These are phyloP conservation scores for Brachypteracias leptosomus DNA, from an alignment of 2,113 vertebrate genomes.

Conservation along the genomic window DNA sequence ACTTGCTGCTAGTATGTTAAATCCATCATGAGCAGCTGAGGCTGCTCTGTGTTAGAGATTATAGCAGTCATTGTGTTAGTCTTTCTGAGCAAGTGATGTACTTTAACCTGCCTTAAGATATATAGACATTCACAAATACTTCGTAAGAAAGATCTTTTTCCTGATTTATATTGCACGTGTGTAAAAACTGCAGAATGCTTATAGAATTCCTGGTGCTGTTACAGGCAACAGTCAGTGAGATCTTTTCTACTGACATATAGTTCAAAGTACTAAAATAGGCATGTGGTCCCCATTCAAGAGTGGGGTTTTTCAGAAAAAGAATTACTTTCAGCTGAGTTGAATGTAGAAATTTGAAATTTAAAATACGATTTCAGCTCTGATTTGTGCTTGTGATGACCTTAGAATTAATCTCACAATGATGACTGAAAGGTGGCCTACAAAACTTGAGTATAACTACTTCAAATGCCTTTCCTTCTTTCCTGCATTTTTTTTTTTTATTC, in stretches of 20 bases:
- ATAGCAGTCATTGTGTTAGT: neutral
- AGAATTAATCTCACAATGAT: neutral
- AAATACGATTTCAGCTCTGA: neutral
- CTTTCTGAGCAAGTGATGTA: neutral
- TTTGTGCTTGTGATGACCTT: neutral
- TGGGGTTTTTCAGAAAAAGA: neutral
- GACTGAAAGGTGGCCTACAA: neutral
- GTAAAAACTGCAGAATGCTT: neutral
- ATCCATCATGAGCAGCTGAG: neutral
- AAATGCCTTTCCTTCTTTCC: neutral
- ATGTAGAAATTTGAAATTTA: neutral
- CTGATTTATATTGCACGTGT: neutral
- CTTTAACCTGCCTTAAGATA: neutral
- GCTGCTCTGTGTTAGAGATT: neutral
- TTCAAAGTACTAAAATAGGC: neutral
- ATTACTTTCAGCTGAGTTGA: neutral
- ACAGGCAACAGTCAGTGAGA: neutral
- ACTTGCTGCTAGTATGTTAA: neutral
- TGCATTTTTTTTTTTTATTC: neutral
- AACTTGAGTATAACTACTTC: neutral
- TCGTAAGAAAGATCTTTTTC: neutral
- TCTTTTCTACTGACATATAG: neutral
- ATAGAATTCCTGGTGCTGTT: neutral
- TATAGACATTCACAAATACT: neutral
- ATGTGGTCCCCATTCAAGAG: neutral